Conservation (phyloP, 2,113 vertebrate species). For the Labeo catla region DNA sequence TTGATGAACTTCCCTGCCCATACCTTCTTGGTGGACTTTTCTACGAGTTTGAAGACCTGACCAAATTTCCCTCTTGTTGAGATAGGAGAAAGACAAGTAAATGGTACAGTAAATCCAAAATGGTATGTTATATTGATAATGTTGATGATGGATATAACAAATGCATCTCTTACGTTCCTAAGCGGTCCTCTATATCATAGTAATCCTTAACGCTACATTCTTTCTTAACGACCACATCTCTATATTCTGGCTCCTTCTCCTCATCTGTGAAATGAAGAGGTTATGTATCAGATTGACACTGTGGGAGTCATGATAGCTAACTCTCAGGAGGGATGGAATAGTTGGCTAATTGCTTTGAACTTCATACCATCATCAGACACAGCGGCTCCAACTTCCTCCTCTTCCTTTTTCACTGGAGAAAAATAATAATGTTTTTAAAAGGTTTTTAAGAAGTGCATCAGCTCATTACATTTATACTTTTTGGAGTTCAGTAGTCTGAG, state of each 20-base stretch:
- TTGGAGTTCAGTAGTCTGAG: not conserved
- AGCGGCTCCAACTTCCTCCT: slow-evolving; percentile 49
- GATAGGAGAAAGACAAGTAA: not conserved
- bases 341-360: not conserved
- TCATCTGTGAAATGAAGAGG: slow-evolving; percentile 60
- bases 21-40: slow-evolving; percentile 92
- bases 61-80: slow-evolving; percentile 93
- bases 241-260: slow-evolving; percentile 89
- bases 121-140: not conserved
- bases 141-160: not conserved
- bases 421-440: slow-evolving; percentile 11
- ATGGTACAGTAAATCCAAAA: not conserved
- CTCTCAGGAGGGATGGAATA: not conserved
- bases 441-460: not conserved
- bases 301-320: not conserved
- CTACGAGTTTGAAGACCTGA: slow-evolving; percentile 95
- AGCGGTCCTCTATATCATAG: slow-evolving; percentile 92
- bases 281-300: not conserved
- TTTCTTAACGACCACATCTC: slow-evolving; percentile 84
- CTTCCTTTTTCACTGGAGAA: slow-evolving; percentile 54
- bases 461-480: not conserved
- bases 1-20: slow-evolving; percentile 99
- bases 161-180: slow-evolving; percentile 87
- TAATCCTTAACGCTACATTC: slow-evolving; percentile 90
- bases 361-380: slow-evolving; percentile 53